These are phyloP conservation scores for Danio tinwini DNA, from an alignment of 2,797 vertebrate genomes.

Conservation along the genomic window DNA sequence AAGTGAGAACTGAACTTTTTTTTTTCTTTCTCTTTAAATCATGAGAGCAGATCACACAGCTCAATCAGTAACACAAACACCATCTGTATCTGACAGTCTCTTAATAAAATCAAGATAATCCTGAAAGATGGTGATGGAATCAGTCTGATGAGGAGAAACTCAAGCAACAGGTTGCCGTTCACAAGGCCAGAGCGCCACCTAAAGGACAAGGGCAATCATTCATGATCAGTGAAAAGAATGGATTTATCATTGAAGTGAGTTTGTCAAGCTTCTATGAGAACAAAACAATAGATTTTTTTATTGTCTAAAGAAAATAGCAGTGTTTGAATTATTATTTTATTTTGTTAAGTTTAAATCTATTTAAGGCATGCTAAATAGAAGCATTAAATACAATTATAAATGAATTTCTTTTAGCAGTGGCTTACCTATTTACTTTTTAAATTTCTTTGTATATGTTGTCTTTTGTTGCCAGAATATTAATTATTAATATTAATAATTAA, in stretches of 20 bases:
- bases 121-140: neutral
- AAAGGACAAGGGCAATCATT: constrained; percentile 61
- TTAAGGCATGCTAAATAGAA: too few species aligned
- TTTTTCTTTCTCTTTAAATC: neutral
- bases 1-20: neutral
- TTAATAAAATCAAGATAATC: neutral
- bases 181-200: constrained; percentile 77
- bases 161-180: constrained; percentile 77
- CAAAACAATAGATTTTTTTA: neutral
- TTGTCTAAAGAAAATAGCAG: neutral
- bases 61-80: neutral
- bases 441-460: too few species aligned
- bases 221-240: neutral
- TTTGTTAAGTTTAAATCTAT: too few species aligned
- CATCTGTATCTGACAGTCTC: neutral
- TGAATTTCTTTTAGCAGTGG: too few species aligned
- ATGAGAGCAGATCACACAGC: neutral
- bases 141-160: neutral
- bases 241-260: too few species aligned
- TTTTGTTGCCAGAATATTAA: too few species aligned
- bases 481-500: neutral
- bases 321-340: neutral
- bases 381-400: too few species aligned
- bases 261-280: neutral
- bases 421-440: too few species aligned